Percentiles rank a stretch among this genome's conserved stretches.
phyloP scores from a whole-genome alignment of 2,888 invertebrate species.

The Aethes cnicana region DNA sequence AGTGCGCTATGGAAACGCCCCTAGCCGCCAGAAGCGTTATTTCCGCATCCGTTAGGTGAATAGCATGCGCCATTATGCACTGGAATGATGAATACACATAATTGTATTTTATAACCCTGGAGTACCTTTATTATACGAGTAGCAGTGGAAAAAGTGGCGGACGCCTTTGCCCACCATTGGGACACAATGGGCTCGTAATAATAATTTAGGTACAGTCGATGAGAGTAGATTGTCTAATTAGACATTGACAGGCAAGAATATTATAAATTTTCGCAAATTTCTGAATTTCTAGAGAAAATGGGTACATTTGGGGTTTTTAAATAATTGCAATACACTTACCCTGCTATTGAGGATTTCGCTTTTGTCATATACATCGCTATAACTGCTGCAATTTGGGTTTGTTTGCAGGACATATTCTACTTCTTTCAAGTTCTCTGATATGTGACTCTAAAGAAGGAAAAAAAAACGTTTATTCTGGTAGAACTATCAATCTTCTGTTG shows the following conservation, averaged over 20 bases:
- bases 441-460: conserved; percentile 86
- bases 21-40: conserved; percentile 82
- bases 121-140: too few relatives aligned
- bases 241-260: too few relatives aligned
- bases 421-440: conserved; percentile 91
- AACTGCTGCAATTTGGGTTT: conserved; percentile 82
- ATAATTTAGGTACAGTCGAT: too few relatives aligned
- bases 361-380: conserved; percentile 89
- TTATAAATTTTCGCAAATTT: too few relatives aligned
- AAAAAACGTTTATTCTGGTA: not conserved
- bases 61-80: conserved; percentile 91
- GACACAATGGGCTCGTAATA: too few relatives aligned
- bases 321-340: conserved; percentile 81
- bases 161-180: too few relatives aligned
- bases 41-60: conserved; percentile 88
- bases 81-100: conserved; percentile 38
- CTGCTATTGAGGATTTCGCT: conserved; percentile 88
- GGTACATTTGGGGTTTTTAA: too few relatives aligned
- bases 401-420: conserved; percentile 83
- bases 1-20: conserved; percentile 89
- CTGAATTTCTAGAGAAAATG: too few relatives aligned
- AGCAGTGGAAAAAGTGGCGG: too few relatives aligned
- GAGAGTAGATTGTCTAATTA: too few relatives aligned
- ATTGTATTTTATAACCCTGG: not conserved
- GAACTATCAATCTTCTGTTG: not conserved